Percentiles rank a stretch among this genome's conserved stretches.
Conservation (phyloP, 1,140 invertebrate species). For the Metopolophium dirhodum region DNA sequence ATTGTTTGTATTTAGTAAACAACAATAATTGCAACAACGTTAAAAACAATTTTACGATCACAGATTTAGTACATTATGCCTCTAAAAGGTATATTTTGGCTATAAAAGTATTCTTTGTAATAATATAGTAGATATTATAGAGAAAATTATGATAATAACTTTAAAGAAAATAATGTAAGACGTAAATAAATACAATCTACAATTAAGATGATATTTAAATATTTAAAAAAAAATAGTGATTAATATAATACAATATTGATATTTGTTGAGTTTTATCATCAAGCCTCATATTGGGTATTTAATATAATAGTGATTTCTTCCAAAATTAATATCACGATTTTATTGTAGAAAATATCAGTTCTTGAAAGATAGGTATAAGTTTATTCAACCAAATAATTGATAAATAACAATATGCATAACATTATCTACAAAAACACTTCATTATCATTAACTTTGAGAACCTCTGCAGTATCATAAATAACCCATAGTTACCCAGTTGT, state of each 20-base stretch:
- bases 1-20: conserved; percentile 20
- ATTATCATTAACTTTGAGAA: not conserved
- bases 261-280: not conserved
- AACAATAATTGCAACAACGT: not conserved
- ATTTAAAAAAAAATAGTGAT: not conserved
- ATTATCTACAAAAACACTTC: not conserved
- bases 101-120: not conserved
- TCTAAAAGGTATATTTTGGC: not conserved
- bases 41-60: conserved; percentile 1
- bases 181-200: not conserved
- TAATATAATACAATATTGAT: not conserved
- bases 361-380: not conserved
- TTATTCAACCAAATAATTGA: not conserved
- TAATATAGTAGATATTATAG: not conserved
- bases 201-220: not conserved
- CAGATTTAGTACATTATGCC: not conserved
- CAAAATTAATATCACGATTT: not conserved
- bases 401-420: not conserved
- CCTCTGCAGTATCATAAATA: not conserved
- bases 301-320: not conserved
- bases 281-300: too few species aligned
- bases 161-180: not conserved
- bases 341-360: not conserved
- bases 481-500: not conserved
- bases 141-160: not conserved